phyloP scores from a whole-genome alignment of 2,113 vertebrate genomes.

The Macrotus californicus region DNA sequence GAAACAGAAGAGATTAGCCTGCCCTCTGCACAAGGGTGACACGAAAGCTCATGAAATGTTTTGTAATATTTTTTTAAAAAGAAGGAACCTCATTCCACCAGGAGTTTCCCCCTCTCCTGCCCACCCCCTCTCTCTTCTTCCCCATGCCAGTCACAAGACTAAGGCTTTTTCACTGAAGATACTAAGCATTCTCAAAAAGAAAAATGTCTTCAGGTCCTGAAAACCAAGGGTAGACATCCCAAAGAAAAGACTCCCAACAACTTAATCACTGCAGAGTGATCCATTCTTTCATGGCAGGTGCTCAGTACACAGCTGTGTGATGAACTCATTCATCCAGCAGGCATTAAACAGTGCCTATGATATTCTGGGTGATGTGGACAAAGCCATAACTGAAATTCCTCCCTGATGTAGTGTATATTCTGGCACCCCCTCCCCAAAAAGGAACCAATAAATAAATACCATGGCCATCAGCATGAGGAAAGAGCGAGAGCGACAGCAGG shows the following conservation, averaged over 20 bases:
- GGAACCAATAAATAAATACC: neutral
- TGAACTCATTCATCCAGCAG: neutral
- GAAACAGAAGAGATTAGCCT: neutral
- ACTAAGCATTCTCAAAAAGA: neutral
- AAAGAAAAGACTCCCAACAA: neutral
- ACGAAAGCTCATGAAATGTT: fast-evolving
- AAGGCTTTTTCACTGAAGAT: neutral
- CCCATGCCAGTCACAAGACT: neutral
- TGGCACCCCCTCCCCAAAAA: neutral
- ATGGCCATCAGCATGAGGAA: neutral
- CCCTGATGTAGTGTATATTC: neutral
- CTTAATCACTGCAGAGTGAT: neutral
- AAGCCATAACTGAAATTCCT: neutral
- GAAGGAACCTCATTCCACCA: neutral
- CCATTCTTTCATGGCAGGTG: neutral
- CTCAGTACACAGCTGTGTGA: neutral
- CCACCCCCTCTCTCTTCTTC: no score
- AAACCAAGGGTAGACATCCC: neutral
- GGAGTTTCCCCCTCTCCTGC: neutral
- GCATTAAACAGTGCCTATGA: neutral
- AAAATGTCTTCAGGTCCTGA: neutral
- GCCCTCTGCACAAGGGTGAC: neutral
- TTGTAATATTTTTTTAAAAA: neutral
- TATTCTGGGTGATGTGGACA: no score
- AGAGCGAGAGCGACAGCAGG: no score